Conservation (phyloP, 2,797 vertebrate species). For the Corythornis leucogaster region DNA sequence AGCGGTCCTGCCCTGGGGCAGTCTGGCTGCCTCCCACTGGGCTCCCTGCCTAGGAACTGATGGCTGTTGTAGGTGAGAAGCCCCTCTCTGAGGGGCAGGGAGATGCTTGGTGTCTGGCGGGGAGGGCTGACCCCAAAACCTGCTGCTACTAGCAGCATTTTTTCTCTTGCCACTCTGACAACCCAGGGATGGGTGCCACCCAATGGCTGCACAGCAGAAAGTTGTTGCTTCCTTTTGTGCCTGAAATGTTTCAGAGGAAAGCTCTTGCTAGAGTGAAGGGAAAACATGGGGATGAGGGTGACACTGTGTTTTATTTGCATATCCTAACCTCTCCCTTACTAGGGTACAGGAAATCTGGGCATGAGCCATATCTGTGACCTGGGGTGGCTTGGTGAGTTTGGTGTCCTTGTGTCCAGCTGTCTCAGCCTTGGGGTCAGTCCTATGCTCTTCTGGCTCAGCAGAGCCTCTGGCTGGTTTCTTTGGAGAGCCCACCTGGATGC, state of each 20-base stretch:
- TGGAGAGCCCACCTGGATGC: background rate
- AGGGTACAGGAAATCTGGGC: background rate
- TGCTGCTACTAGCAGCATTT: background rate
- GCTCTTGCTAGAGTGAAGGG: background rate
- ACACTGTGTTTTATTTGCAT: background rate
- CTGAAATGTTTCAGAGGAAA: background rate
- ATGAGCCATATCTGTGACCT: background rate
- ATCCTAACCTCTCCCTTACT: background rate
- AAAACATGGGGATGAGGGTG: background rate
- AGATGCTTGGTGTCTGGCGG: background rate
- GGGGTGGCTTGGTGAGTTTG: background rate
- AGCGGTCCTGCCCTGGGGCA: background rate
- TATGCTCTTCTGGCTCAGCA: accelerated
- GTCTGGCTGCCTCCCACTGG: background rate
- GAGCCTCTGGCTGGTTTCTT: background rate
- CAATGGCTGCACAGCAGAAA: background rate
- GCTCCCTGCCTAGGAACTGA: background rate
- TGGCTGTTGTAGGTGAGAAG: accelerated
- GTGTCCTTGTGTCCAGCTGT: background rate
- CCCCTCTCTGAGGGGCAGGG: too few species aligned
- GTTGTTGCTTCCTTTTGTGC: background rate
- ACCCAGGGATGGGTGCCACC: accelerated
- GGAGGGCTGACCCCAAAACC: background rate
- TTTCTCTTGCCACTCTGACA: background rate
- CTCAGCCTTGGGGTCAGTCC: background rate